Percentiles rank a stretch among this genome's conserved stretches.
Evolutionary conservation across 2,888 invertebrate genomes (phyloP).

Genomic region (Asteroscopus sphinx): DNA sequence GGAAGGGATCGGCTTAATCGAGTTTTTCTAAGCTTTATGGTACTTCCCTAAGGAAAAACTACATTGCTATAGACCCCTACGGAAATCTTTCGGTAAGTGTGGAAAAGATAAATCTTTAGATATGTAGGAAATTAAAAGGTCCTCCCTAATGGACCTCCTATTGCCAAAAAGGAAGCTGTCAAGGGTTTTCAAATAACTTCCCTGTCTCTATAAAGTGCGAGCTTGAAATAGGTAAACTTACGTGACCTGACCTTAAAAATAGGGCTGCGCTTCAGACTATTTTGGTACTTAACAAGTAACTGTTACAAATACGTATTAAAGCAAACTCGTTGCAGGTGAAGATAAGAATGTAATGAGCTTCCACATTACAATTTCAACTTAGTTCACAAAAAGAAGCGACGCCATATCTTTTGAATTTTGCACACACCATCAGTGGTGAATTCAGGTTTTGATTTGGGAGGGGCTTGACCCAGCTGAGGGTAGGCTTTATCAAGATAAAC

Average conservation of each 20-base stretch:
- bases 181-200: conserved; percentile 27
- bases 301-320: no score
- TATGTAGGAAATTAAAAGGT: conserved; percentile 21
- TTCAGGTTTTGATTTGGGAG: no score
- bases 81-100: conserved; percentile 11
- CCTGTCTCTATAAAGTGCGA: conserved; percentile 12
- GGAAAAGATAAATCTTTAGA: conserved; percentile 22
- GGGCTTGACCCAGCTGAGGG: no score
- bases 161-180: conserved; percentile 24
- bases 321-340: no score
- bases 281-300: conserved; percentile 1
- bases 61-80: conserved; percentile 5
- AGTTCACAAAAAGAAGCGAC: no score
- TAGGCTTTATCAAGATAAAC: no score
- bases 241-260: conserved; percentile 38
- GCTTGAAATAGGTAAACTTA: conserved; percentile 32
- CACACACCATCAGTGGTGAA: no score
- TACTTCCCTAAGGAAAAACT: conserved; percentile 9
- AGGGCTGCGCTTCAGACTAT: conserved; percentile 6
- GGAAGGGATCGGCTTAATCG: conserved; percentile 20
- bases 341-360: no score
- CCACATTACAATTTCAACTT: no score
- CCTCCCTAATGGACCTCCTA: conserved; percentile 21
- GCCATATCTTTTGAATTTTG: no score
- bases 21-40: conserved; percentile 15